Percentiles rank a stretch among this genome's conserved stretches.
Evolutionary conservation across 2,797 vertebrate species (phyloP).

Genomic region (Poecilia gillii): DNA sequence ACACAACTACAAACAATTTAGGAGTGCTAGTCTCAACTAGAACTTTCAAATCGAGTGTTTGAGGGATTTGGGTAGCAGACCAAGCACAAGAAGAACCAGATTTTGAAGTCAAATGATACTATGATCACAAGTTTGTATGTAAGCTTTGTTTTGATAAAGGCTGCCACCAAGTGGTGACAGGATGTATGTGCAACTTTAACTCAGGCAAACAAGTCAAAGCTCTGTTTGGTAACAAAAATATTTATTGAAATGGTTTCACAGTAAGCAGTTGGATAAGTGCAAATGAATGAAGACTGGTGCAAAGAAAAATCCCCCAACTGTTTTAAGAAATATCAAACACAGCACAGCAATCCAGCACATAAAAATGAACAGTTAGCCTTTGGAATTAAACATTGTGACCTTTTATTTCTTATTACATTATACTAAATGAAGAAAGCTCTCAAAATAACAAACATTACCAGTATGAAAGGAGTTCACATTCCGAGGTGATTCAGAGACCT

Average conservation of each 20-base stretch:
- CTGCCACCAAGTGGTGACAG: conserved; percentile 62
- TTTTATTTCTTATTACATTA: background rate
- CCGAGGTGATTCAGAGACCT: background rate
- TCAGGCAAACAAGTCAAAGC: background rate
- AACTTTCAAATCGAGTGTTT: background rate
- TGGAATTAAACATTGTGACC: background rate
- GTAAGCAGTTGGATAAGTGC: background rate
- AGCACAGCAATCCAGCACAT: background rate
- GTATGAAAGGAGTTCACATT: conserved; percentile 34
- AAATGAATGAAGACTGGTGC: background rate
- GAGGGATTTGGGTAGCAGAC: background rate
- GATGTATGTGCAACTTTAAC: conserved; percentile 2
- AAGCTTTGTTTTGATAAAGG: conserved; percentile 12
- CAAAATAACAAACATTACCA: conserved; percentile 2
- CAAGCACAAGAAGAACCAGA: background rate
- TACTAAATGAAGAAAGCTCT: background rate
- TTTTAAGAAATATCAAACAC: background rate
- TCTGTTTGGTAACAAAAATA: conserved; percentile 4
- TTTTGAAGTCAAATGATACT: background rate
- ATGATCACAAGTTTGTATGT: background rate
- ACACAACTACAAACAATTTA: background rate
- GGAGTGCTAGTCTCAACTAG: background rate
- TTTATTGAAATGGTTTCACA: conserved; percentile 47
- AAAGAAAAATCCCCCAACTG: background rate
- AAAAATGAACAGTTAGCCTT: background rate